Evolutionary conservation across 2,888 invertebrate species (phyloP).

Genomic region (Euspilapteryx auroguttella): DNA sequence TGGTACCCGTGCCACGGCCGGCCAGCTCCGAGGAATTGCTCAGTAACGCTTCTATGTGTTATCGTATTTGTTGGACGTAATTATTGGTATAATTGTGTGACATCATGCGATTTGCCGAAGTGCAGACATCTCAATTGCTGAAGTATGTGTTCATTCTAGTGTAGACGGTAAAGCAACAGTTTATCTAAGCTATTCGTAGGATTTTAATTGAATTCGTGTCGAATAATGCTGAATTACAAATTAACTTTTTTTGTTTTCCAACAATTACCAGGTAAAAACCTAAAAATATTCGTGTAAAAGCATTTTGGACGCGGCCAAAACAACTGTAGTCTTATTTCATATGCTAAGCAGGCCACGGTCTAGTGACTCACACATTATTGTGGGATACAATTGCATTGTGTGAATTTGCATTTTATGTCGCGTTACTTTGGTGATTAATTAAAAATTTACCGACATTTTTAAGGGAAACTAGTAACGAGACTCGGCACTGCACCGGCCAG

Average conservation of each 20-base stretch:
- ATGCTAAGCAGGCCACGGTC: slow-evolving; percentile 34
- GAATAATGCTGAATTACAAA: too few relatives aligned
- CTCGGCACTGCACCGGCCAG: too few relatives aligned
- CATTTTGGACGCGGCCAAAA: too few relatives aligned
- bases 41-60: slow-evolving; percentile 20
- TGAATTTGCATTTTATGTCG: slow-evolving; percentile 49
- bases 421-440: slow-evolving; percentile 33
- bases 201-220: too few relatives aligned
- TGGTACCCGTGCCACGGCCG: slow-evolving; percentile 23
- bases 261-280: too few relatives aligned
- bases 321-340: slow-evolving; percentile 7
- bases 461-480: too few relatives aligned
- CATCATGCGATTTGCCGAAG: slow-evolving; percentile 2
- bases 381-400: slow-evolving; percentile 27
- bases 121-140: slow-evolving; percentile 1
- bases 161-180: too few relatives aligned
- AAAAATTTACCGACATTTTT: slow-evolving; percentile 2
- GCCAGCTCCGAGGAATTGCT: slow-evolving; percentile 34
- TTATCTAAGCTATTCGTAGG: too few relatives aligned
- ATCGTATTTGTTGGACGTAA: slow-evolving; percentile 15
- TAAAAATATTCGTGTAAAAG: too few relatives aligned
- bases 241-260: too few relatives aligned
- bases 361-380: slow-evolving; percentile 26
- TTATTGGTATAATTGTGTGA: slow-evolving; percentile 8
- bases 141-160: too few relatives aligned